Percentiles rank a stretch among this genome's conserved stretches.
Evolutionary conservation across 2,797 vertebrate species (phyloP).

Genomic region (Sitta carolinensis): DNA sequence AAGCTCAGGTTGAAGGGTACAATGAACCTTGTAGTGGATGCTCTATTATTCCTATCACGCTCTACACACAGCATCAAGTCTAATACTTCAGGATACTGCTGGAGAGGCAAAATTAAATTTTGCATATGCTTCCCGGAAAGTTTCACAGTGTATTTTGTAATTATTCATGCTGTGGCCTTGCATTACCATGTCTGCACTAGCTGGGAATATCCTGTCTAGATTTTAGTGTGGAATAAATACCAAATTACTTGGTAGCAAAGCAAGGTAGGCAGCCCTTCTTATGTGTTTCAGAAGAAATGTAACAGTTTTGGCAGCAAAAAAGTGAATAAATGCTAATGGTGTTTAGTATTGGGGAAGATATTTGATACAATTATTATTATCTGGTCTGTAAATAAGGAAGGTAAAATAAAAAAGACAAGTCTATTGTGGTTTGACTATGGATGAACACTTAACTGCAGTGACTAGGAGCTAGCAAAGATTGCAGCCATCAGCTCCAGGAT

Average conservation of each 20-base stretch:
- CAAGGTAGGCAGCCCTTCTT: background rate
- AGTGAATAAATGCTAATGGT: background rate
- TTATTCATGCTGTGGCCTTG: background rate
- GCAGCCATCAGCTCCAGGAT: background rate
- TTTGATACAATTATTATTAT: background rate
- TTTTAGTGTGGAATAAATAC: background rate
- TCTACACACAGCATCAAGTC: background rate
- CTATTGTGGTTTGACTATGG: rapidly evolving
- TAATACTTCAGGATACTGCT: background rate
- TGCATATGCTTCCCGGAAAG: background rate
- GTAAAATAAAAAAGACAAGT: background rate
- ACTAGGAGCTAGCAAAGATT: background rate
- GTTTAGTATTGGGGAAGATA: background rate
- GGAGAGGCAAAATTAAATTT: background rate
- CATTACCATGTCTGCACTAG: background rate
- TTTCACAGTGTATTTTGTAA: background rate
- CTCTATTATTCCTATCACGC: too few species aligned
- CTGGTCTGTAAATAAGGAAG: background rate
- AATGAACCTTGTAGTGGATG: rapidly evolving
- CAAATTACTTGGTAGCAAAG: background rate
- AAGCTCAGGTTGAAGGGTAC: background rate
- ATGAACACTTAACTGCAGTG: rapidly evolving
- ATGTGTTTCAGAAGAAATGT: background rate
- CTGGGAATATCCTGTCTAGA: background rate
- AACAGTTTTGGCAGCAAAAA: background rate